These are phyloP conservation scores for Augochlora pura DNA, from an alignment of 1,140 invertebrate genomes.

Conservation along the genomic window DNA sequence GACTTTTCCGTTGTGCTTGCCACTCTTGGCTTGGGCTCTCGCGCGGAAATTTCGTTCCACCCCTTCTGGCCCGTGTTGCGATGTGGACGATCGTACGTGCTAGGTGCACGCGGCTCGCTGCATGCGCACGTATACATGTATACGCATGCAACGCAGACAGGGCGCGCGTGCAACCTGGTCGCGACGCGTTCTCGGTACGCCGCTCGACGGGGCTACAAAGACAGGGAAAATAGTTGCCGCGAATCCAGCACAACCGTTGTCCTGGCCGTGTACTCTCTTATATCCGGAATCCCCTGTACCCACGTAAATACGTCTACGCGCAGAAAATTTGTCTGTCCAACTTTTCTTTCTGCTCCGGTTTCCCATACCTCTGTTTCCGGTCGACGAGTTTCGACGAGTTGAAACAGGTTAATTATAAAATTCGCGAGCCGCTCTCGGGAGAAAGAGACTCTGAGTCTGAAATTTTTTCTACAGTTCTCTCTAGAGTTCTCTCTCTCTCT, in stretches of 20 bases:
- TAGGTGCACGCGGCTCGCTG: background rate
- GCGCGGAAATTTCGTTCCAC: slow-evolving; percentile 21
- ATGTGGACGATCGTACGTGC: background rate
- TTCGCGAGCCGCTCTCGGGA: background rate
- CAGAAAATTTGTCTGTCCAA: slow-evolving; percentile 11
- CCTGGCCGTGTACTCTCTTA: slow-evolving; percentile 15
- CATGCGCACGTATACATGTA: too few relatives aligned
- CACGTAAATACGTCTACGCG: slow-evolving; percentile 11
- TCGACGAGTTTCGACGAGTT: slow-evolving; percentile 20
- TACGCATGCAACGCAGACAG: too few relatives aligned
- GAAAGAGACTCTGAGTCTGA: too few relatives aligned
- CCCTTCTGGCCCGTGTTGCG: background rate
- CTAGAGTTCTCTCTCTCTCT: too few relatives aligned
- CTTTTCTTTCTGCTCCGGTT: background rate
- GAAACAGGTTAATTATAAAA: slow-evolving; percentile 39
- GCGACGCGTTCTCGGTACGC: slow-evolving; percentile 14
- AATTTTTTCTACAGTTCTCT: too few relatives aligned
- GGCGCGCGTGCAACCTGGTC: background rate
- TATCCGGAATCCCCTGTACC: slow-evolving; percentile 14
- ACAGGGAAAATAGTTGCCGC: slow-evolving; percentile 31
- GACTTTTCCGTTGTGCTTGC: background rate
- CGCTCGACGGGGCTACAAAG: background rate
- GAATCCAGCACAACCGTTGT: slow-evolving; percentile 22
- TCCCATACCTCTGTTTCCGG: background rate
- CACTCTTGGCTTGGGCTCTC: slow-evolving; percentile 16